Evolutionary conservation across 2,113 vertebrate genomes (phyloP).

Genomic region (Percopsis transmontana): DNA sequence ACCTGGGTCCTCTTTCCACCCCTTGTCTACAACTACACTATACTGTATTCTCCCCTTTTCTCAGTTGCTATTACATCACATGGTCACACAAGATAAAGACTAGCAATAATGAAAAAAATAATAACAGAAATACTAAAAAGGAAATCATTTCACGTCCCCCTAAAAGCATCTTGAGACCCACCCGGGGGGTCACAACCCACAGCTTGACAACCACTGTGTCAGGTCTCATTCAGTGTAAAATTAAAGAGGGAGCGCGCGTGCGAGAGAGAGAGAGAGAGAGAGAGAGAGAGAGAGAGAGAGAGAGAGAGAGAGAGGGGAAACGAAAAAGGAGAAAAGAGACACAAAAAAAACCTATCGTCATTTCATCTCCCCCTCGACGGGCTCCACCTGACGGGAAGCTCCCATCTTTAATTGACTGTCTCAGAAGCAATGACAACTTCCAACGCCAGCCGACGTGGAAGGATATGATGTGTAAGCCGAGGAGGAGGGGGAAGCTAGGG

Average conservation of each 20-base stretch:
- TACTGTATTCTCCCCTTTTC: background rate
- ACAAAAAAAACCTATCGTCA: background rate
- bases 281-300: background rate
- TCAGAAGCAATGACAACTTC: conserved; percentile 35
- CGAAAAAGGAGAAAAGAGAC: background rate
- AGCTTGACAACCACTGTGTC: too few relatives aligned
- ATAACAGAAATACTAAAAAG: too few relatives aligned
- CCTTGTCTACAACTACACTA: background rate
- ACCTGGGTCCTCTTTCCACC: conserved; percentile 42
- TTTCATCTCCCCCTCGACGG: background rate
- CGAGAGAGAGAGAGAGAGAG: conserved; percentile 38
- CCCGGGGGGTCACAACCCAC: too few relatives aligned
- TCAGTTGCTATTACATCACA: background rate
- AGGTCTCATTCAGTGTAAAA: too few relatives aligned
- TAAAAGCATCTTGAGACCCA: too few relatives aligned
- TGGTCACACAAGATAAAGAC: too few relatives aligned
- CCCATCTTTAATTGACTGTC: conserved; percentile 63
- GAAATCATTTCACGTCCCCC: too few relatives aligned
- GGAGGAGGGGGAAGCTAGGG: background rate
- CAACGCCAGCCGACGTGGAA: conserved; percentile 39
- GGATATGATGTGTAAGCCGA: background rate
- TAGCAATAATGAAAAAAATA: too few relatives aligned
- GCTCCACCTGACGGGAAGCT: conserved; percentile 38
- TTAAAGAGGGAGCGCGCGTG: too few relatives aligned
- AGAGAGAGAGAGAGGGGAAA: background rate